Evolutionary conservation across 2,888 invertebrate genomes (phyloP), one percentile per base, ranked within the genome.

Genomic region (Euzophera pinguis): DNA sequence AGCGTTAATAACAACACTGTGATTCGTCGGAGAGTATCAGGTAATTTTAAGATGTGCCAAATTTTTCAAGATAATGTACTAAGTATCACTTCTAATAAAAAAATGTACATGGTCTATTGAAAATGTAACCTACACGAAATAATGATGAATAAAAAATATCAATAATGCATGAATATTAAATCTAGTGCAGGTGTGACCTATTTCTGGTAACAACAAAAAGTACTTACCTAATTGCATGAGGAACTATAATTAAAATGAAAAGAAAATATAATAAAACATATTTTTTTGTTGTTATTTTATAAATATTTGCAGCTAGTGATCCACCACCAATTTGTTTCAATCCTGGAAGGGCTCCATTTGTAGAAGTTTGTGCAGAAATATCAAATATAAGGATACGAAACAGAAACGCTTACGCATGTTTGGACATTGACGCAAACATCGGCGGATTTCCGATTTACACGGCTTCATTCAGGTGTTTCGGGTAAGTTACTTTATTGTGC

Each of bases 371-470:
- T 70, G 92, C 94, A 5, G 93, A 93, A 71, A 93, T 96, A 68
- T 95, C 95, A 54, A 96, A 96, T 69, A 93, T 96, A 59, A 95
- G 95, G 71, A 93, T 96, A 65, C 91, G 94, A 61, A 94, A 95
- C 29, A 91, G 94, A 55, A 96, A 96, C 71, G 92, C 96, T 59
- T 96, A 95, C 67, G 92, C 95, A 34, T 96, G 96, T 73, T 85
- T 96, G 64, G 94, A 93, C 66, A 92, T 96, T 67, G 94, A 94
- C 58, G 95, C 94, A 1, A 91, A 91, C 57, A 91, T 93, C 57
- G 92, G 85, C 41, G 92, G 91, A 9, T 92, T 91, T 59, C 89
- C 91, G 41, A 67, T 93, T 53, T 92, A 92, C 59, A 91, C 92
- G 13, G 89, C 92, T 70, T 86, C 89, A 8, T 91, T 90, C 56